Base-by-base conservation (phyloP, 2,113 vertebrate genomes). In the Corythornis vintsioides region DNA sequence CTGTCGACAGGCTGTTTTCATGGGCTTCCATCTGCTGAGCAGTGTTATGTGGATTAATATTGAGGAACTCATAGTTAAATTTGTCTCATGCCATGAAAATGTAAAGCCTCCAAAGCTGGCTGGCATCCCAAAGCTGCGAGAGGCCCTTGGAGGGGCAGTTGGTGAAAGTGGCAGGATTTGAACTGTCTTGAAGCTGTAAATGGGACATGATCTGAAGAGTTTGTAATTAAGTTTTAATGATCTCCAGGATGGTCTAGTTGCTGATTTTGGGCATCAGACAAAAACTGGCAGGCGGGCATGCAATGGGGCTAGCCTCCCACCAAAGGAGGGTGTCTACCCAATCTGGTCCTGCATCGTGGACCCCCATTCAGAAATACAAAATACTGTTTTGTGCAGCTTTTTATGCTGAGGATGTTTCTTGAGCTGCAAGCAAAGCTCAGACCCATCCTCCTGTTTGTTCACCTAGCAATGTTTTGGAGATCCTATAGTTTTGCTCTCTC, bases 11-110 rank as follows among this genome's bases (percentile, higher is more conserved):
- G 61, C 75, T 83, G 69, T 85, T 77, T 77, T 83, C 82, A 53
- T 60, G 72, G 82, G 40, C 85, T 89, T 13, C 48, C 82, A 64
- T 92, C 84, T 94, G 78, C 89, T 83, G 64, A 83, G 79, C 71
- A 78, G 86, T 4, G 3, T 88, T 77, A 40, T 59, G 66, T 65
- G 93, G 73, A 88, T 95, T 91, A 90, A 66, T 85, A 69, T 0
- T n/a, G 92, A 86, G 85, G 85, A 94, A 35, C 93, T 92, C 7
- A 10, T 29, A 89, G 73, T 8, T 13, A 94, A 92, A 88, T 95
- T 85, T 96, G 89, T 83, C 88, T 94, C 85, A 95, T 92, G 89
- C 87, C 84, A 91, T 0, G 91, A 87, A 96, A 96, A 94, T 96
- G 75, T 92, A 94, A 94, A 94, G 77, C 87, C 35, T 94, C 42